phyloP scores from a whole-genome alignment of 2,113 vertebrate genomes.

The Hydropotes inermis region DNA sequence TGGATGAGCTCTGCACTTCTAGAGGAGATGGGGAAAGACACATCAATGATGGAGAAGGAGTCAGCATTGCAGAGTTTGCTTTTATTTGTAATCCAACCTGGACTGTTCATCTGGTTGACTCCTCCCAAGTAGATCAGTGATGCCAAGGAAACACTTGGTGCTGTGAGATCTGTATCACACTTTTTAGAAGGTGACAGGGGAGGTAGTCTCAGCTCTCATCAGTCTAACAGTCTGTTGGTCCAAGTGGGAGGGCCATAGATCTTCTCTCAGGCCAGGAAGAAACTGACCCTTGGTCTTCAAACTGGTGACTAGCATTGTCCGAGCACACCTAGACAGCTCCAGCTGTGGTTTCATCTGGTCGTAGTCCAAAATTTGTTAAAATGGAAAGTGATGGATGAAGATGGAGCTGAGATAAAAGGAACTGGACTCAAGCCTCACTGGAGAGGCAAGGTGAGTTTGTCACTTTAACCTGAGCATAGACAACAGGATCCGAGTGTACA shows the following conservation, averaged over 20 bases:
- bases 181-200: neutral
- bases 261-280: neutral
- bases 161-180: neutral
- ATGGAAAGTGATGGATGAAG: neutral
- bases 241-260: neutral
- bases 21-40: neutral
- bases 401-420: neutral
- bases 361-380: neutral
- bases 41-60: neutral
- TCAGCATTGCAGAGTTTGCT: neutral
- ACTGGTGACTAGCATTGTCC: neutral
- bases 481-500: neutral
- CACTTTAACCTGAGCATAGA: conserved; percentile 50
- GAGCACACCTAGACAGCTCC: neutral
- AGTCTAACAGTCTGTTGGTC: neutral
- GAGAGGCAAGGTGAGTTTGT: neutral
- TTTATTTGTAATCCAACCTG: conserved; percentile 31
- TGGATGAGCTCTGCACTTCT: neutral
- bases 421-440: neutral
- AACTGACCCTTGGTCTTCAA: neutral
- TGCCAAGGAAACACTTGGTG: neutral
- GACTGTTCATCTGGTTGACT: neutral
- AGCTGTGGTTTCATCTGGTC: neutral
- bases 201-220: neutral
- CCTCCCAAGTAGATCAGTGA: neutral